phyloP scores from a whole-genome alignment of 2,113 vertebrate genomes.

The Uropsilus gracilis region DNA sequence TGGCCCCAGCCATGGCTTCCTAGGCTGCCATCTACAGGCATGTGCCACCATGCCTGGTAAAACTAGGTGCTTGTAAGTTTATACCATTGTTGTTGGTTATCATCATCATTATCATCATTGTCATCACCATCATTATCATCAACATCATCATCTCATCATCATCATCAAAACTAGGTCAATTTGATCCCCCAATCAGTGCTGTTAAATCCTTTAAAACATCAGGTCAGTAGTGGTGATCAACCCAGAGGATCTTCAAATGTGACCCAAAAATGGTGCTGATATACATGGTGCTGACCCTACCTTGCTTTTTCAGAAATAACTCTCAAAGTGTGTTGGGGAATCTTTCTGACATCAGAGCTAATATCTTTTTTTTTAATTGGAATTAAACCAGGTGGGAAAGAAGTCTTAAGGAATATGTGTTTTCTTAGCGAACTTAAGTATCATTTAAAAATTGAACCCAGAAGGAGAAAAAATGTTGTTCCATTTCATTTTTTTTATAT shows the following conservation, averaged over 20 bases:
- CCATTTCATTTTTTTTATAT: neutral
- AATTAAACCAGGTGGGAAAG: slow-evolving; percentile 40
- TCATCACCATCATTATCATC: neutral
- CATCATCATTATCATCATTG: neutral
- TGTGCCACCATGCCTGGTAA: too few species aligned
- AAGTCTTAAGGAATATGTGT: neutral
- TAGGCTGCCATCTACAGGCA: too few species aligned
- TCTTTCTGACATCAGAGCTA: neutral
- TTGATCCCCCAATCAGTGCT: neutral
- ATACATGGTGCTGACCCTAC: neutral
- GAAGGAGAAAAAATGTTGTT: neutral
- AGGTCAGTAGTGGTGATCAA: neutral
- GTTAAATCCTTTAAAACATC: neutral
- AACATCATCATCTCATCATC: neutral
- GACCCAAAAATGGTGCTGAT: neutral
- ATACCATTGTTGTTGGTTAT: too few species aligned
- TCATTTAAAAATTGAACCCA: slow-evolving; percentile 1
- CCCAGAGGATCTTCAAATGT: neutral
- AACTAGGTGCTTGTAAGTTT: too few species aligned
- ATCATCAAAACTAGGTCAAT: neutral
- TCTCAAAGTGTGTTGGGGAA: neutral
- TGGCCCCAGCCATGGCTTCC: too few species aligned
- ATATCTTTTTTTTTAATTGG: neutral
- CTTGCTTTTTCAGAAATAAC: neutral
- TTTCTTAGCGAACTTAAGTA: slow-evolving; percentile 2